Conservation (phyloP, 2,888 invertebrate genomes). For the Pristionchus arcanus region DNA sequence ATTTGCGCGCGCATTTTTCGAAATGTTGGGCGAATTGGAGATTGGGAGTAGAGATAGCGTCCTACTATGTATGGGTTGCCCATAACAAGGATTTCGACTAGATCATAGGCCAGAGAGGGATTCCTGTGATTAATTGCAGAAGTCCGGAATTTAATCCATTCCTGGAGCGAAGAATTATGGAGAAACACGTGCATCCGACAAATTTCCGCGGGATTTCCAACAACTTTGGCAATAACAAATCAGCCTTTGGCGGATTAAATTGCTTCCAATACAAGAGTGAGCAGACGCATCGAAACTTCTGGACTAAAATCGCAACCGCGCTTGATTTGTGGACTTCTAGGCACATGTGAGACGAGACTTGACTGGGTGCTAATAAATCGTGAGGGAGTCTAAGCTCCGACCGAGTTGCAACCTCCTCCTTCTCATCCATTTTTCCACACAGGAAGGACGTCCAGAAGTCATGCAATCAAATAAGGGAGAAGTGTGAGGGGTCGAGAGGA, state of each 20-base stretch:
- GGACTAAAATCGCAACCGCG: not conserved
- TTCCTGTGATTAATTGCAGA: no score
- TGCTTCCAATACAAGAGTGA: not conserved
- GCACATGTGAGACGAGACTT: not conserved
- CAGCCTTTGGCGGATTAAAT: not conserved
- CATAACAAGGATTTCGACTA: no score
- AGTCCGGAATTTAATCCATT: not conserved
- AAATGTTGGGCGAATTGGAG: no score
- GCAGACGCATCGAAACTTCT: not conserved
- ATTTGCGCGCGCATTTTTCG: no score
- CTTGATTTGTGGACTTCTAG: not conserved
- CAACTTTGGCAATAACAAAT: constrained; percentile 5
- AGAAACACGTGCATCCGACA: not conserved
- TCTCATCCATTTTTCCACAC: not conserved
- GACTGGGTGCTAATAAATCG: constrained; percentile 3
- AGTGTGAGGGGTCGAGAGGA: not conserved
- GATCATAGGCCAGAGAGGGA: no score
- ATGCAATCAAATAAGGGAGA: constrained; percentile 49
- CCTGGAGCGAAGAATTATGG: not conserved
- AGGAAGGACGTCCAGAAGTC: constrained; percentile 31
- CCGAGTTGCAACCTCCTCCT: not conserved
- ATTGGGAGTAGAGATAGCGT: no score
- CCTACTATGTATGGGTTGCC: no score
- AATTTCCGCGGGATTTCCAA: not conserved
- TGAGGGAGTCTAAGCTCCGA: constrained; percentile 2